Evolutionary conservation across 2,113 vertebrate species (phyloP).

Genomic region (Empidonax traillii): DNA sequence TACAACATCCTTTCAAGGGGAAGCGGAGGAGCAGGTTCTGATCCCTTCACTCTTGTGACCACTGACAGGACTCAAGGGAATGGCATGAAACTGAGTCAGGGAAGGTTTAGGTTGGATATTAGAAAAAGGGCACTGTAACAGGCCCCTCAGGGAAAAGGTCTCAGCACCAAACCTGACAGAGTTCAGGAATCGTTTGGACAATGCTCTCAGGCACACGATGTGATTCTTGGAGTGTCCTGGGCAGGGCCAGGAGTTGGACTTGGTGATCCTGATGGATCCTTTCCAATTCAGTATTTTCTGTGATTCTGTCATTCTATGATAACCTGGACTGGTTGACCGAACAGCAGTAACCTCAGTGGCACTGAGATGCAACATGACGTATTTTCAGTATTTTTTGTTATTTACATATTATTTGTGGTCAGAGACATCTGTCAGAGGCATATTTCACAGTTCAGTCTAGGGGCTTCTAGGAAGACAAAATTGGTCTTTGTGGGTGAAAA

Average conservation of each 20-base stretch:
- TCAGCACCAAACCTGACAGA: background rate
- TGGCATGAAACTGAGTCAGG: background rate
- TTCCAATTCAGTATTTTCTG: background rate
- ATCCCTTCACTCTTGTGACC: background rate
- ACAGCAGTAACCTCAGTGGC: background rate
- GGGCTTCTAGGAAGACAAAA: background rate
- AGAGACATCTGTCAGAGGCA: background rate
- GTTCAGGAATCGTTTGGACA: background rate
- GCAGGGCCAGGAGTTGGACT: background rate
- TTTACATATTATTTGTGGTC: background rate
- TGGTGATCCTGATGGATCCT: background rate
- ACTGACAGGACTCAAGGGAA: background rate
- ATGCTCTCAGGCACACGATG: background rate
- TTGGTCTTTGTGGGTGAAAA: background rate
- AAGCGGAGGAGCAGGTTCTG: background rate
- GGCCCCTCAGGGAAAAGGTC: background rate
- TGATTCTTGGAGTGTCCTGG: background rate
- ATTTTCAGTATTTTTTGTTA: background rate
- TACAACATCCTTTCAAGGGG: background rate
- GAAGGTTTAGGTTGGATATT: background rate
- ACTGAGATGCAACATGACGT: background rate
- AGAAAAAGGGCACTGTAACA: background rate
- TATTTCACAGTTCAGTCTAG: background rate
- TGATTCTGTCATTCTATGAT: background rate
- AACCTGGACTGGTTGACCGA: background rate